Evolutionary conservation across 2,797 vertebrate species (phyloP), one percentile per base, ranked within the genome.

Genomic region (Hippoglossus hippoglossus): DNA sequence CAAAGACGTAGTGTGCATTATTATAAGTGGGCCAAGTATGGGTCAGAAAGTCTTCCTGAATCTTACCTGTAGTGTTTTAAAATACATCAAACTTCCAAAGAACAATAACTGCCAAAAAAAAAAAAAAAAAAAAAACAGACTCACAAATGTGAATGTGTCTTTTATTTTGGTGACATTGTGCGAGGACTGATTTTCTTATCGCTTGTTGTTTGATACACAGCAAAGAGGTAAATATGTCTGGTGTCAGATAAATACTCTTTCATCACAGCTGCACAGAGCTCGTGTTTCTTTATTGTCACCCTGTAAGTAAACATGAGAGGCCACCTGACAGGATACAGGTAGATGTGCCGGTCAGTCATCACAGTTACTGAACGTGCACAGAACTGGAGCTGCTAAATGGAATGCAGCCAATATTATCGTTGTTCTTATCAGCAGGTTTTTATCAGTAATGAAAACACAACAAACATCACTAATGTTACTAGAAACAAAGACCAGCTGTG

Each of bases 1-100:
- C 91, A 93, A 91, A 82, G 53, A 67, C n/a, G 56, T 18, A 51
- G 44, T 81, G 79, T 76, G 75, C 69, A 75, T 62, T 53, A 34
- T 28, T 31, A 70, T 63, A 34, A 67, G 62, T 63, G 65, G 63
- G 77, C 54, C 65, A 78, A 56, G 39, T 58, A 85, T 56, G 67
- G 82, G 73, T 85, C 44, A 52, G 53, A 80, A 79, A 72, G 91
- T 92, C 92, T 93, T 93, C 91, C 91, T 89, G 54, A 70, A 84
- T 82, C 25, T 31, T 73, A 67, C 50, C 41, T 6, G 47, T 71
- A 47, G 71, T 85, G 71, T 82, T 86, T 75, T 56, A 26, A 84
- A 84, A 64, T 44, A 72, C 18, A 59, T 46, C 34, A 63, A 79
- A 77, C 75, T 70, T 92, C 91, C 91, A 92, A 93, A 92, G 92